Conservation (phyloP, 1,140 invertebrate species). For the Harpegnathos saltator region DNA sequence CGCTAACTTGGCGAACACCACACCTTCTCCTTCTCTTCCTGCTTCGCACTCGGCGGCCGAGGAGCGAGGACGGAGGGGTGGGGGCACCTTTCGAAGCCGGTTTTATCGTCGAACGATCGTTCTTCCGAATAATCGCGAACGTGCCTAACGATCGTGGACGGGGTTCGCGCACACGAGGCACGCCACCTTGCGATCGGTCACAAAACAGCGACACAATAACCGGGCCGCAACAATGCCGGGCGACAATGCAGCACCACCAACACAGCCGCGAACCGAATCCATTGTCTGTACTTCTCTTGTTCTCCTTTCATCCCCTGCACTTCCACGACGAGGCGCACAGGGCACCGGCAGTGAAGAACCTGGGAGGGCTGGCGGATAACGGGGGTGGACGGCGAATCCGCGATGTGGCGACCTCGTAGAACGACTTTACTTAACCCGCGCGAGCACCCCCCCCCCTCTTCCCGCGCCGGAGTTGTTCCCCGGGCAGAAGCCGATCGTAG, state of each 20-base stretch:
- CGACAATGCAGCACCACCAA: conserved; percentile 82
- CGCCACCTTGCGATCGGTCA: conserved; percentile 82
- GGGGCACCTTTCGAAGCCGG: conserved; percentile 68
- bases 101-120: conserved; percentile 75
- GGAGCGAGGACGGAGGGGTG: neutral
- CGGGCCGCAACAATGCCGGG: conserved; percentile 82
- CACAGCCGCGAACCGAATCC: conserved; percentile 81
- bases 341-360: conserved; percentile 43
- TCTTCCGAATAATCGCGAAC: conserved; percentile 78
- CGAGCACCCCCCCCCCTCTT: too few relatives aligned
- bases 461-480: conserved; percentile 9
- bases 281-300: conserved; percentile 84
- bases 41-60: neutral
- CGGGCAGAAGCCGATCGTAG: neutral
- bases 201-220: conserved; percentile 85
- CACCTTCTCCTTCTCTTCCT: conserved; percentile 46
- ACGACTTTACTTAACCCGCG: conserved; percentile 73
- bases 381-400: conserved; percentile 66
- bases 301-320: conserved; percentile 83
- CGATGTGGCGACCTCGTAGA: conserved; percentile 69
- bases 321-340: conserved; percentile 76
- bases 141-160: conserved; percentile 79
- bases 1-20: conserved; percentile 13
- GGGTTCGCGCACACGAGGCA: conserved; percentile 77
- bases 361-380: conserved; percentile 39